Conservation (phyloP, 92 coral and sea anemone species). For the Parazoanthus darwini region DNA sequence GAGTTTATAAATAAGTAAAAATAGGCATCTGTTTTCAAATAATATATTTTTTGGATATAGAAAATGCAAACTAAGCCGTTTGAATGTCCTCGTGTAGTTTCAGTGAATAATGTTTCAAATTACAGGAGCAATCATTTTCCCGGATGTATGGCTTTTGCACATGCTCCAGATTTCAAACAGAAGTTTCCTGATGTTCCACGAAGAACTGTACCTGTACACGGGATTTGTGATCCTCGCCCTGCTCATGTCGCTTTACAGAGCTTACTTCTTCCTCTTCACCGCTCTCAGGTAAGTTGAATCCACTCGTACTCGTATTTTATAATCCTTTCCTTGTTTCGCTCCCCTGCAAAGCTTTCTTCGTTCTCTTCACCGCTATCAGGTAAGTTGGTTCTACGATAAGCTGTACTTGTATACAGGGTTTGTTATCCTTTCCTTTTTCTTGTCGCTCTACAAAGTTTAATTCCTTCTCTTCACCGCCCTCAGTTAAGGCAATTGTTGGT, state of each 20-base stretch:
- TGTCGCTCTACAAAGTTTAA: conserved; percentile 67
- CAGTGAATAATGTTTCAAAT: background rate
- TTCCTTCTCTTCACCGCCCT: conserved; percentile 67
- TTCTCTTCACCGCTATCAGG: conserved; percentile 67
- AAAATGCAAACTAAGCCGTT: background rate
- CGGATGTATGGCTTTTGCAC: conserved; percentile 86
- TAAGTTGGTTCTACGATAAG: conserved; percentile 48
- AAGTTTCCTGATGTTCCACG: conserved; percentile 53
- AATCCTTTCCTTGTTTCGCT: conserved; percentile 60
- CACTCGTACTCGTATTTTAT: conserved; percentile 77
- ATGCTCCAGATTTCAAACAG: conserved; percentile 64
- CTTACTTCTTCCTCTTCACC: conserved; percentile 67
- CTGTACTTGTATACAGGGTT: conserved; percentile 74
- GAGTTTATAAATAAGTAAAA: too few species aligned
- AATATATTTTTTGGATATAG: too few species aligned
- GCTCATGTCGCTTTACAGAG: conserved; percentile 67
- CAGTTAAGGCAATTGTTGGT: background rate
- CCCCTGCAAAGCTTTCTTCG: conserved; percentile 64
- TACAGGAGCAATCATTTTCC: conserved; percentile 76
- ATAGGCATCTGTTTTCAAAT: too few species aligned
- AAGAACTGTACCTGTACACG: conserved; percentile 71
- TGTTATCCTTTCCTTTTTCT: conserved; percentile 64
- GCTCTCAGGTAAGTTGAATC: conserved; percentile 53
- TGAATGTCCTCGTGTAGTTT: background rate
- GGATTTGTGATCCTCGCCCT: conserved; percentile 68